Conservation (phyloP, 2,113 vertebrate genomes). For the Calidris pygmaea region DNA sequence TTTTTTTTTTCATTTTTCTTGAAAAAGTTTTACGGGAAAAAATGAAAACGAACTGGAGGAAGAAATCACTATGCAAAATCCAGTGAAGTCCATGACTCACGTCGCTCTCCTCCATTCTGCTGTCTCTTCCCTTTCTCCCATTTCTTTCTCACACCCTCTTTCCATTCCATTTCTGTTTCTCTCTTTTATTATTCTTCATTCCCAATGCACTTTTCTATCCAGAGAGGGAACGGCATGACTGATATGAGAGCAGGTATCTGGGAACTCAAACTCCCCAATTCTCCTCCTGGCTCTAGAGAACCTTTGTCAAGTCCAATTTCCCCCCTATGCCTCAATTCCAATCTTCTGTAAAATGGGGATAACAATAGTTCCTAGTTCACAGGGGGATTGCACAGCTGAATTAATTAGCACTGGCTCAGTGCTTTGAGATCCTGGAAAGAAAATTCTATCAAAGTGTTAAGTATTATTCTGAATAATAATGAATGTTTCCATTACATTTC, state of each 20-base stretch:
- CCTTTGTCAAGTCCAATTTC: neutral
- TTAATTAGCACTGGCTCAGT: slow-evolving; percentile 29
- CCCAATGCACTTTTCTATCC: neutral
- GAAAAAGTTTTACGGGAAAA: slow-evolving; percentile 2
- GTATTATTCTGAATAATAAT: slow-evolving; percentile 45
- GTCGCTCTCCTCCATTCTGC: slow-evolving; percentile 65
- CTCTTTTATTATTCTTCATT: neutral
- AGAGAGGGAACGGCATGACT: neutral
- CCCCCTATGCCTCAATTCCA: neutral
- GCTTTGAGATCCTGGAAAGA: slow-evolving; percentile 51
- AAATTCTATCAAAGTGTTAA: slow-evolving; percentile 36
- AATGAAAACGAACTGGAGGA: slow-evolving; percentile 1
- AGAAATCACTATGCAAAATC: slow-evolving; percentile 85
- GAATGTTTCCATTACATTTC: neutral
- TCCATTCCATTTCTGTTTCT: neutral
- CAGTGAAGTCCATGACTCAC: slow-evolving; percentile 70
- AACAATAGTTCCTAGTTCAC: neutral
- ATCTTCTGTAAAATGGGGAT: slow-evolving; percentile 1
- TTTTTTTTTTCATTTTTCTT: neutral
- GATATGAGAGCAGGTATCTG: neutral
- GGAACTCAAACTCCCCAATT: neutral
- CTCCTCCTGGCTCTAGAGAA: neutral
- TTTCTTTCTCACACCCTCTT: neutral
- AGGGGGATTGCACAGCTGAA: neutral
- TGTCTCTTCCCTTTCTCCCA: slow-evolving; percentile 9